Evolutionary conservation across 2,797 vertebrate species (phyloP).

Genomic region (Apogon hyalosoma): DNA sequence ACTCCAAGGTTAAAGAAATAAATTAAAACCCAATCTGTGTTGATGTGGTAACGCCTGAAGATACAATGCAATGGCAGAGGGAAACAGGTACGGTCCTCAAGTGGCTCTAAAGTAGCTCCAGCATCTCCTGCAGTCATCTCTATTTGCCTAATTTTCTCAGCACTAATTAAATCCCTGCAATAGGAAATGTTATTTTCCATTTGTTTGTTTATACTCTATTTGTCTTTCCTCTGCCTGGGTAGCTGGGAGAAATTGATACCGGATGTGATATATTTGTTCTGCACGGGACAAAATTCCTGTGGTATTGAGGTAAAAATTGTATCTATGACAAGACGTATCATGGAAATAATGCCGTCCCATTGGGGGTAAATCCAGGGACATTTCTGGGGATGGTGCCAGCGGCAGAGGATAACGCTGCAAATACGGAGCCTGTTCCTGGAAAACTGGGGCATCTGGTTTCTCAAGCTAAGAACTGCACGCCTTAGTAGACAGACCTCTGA

Average conservation of each 20-base stretch:
- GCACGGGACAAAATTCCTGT: constrained; percentile 31
- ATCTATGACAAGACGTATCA: constrained; percentile 48
- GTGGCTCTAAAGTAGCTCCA: constrained; percentile 19
- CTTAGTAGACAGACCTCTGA: constrained; percentile 48
- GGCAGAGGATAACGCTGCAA: constrained; percentile 57
- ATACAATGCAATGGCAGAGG: constrained; percentile 11
- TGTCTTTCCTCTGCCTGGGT: constrained; percentile 4
- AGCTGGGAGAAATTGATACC: constrained; percentile 6
- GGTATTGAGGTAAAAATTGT: constrained; percentile 38
- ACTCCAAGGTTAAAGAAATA: background rate
- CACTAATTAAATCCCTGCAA: constrained; percentile 45
- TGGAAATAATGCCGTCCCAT: constrained; percentile 58
- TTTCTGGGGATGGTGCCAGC: constrained; percentile 68
- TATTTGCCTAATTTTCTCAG: constrained; percentile 18
- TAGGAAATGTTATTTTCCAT: constrained; percentile 25
- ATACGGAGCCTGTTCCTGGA: constrained; percentile 66
- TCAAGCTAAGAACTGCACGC: constrained; percentile 53
- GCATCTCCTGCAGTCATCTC: background rate
- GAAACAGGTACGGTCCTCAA: constrained; percentile 23
- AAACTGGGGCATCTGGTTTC: constrained; percentile 73
- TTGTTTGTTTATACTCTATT: constrained; percentile 24
- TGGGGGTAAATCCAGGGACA: constrained; percentile 57
- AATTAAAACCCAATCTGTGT: background rate
- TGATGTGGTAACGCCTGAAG: constrained; percentile 15
- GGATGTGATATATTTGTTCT: constrained; percentile 40